These are phyloP conservation scores for Drosophila pachea DNA, from an alignment of 1,140 invertebrate species.

Conservation along the genomic window DNA sequence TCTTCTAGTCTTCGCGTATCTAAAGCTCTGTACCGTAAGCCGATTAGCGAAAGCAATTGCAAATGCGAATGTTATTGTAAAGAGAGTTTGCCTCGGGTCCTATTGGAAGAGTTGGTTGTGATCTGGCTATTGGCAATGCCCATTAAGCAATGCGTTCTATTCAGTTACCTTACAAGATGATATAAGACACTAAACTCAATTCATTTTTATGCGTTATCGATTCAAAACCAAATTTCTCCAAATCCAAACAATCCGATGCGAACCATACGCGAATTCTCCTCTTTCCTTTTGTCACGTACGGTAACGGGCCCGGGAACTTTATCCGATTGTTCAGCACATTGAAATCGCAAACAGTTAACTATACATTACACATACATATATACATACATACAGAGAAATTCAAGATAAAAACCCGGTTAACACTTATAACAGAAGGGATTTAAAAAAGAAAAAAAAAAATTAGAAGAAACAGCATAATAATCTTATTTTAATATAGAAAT, in stretches of 20 bases:
- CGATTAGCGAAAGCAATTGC: neutral
- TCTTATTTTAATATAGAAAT: slow-evolving; percentile 59
- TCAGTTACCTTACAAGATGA: slow-evolving; percentile 71
- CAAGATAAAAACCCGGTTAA: slow-evolving; percentile 43
- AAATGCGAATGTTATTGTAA: slow-evolving; percentile 15
- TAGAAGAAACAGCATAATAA: slow-evolving; percentile 32
- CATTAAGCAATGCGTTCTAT: slow-evolving; percentile 50
- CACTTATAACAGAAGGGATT: slow-evolving; percentile 19
- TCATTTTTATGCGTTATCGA: slow-evolving; percentile 35
- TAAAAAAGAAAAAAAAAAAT: neutral
- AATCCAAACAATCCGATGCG: slow-evolving; percentile 43
- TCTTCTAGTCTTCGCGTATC: slow-evolving; percentile 60
- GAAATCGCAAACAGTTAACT: slow-evolving; percentile 60
- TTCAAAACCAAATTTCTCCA: slow-evolving; percentile 41
- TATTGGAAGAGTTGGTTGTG: slow-evolving; percentile 71
- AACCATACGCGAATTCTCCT: slow-evolving; percentile 24
- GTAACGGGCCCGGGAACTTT: slow-evolving; percentile 43
- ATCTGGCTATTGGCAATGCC: slow-evolving; percentile 34
- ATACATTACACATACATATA: slow-evolving; percentile 44
- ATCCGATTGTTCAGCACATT: slow-evolving; percentile 75
- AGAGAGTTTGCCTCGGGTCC: slow-evolving; percentile 50
- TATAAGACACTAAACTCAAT: slow-evolving; percentile 71
- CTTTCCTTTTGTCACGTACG: slow-evolving; percentile 28
- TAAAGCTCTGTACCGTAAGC: neutral
- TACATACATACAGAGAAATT: slow-evolving; percentile 39